Evolutionary conservation across 2,888 invertebrate genomes (phyloP), one percentile per base, ranked within the genome.

Genomic region (Horisme vitalbata): DNA sequence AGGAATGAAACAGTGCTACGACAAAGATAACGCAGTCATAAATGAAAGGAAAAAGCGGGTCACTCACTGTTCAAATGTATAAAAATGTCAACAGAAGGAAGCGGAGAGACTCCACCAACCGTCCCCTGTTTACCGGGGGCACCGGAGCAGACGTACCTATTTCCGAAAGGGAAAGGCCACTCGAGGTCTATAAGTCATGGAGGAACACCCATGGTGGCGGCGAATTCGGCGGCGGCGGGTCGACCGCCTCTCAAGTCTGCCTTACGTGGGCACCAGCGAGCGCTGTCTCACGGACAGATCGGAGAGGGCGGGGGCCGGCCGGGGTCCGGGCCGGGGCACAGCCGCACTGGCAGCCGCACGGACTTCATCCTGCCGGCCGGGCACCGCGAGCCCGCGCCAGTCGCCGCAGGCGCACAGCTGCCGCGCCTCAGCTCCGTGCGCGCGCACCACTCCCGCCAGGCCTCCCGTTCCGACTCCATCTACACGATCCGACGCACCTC

Each of bases 331-430:
- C 88, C 84, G 27, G 95, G 95, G 0, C 96, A 96, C 88, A 95
- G 93, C 75, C 92, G 96, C 33, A 93, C 95, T 14, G 95, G 95
- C 48, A 96, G 96, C 52, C 95, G 95, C 74, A 97, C 97, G 1
- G 97, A 97, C 72, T 97, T 97, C 71, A 96, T 96, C 59, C 87
- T 97, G 49, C 97, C 97, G 0, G 95, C 96, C 0, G 96, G 95
- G 0, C 96, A 97, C 77, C 93, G 95, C 59, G 96, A 96, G 55
- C 85, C 88, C 1, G 65, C 74, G 1, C 79, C 78, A 0, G 79
- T 76, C 78, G 32, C 86, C 80, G 27, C 81, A 75, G 55, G 86
- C 1, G 86, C 30, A 13, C 35, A 35, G 13, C 39, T 81, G 54
- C 85, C 90, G 24, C 77, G 86, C 11, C 59, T 93, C 91, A 71